phyloP scores from a whole-genome alignment of 2,113 vertebrate species.

The Elephas maximus region DNA sequence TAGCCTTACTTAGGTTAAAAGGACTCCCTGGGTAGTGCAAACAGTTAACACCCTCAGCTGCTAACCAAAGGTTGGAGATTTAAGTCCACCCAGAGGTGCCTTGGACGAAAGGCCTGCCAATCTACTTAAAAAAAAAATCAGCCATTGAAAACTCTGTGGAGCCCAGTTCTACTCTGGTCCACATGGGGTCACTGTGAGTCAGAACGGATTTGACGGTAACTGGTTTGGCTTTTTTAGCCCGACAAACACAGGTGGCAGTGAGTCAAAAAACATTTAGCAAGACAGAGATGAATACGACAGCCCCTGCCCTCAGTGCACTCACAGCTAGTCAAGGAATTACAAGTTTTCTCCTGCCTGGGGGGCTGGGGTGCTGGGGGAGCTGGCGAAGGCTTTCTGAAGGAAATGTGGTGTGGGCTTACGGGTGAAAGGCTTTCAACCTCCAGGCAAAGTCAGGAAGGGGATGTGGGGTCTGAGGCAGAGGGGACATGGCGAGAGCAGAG shows the following conservation, averaged over 20 bases:
- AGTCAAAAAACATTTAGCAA: neutral
- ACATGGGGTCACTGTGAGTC: no score
- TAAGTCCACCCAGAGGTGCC: no score
- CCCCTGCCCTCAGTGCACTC: neutral
- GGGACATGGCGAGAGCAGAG: neutral
- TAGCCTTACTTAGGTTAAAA: neutral
- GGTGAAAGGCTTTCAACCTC: neutral
- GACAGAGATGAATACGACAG: neutral
- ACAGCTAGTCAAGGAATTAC: neutral
- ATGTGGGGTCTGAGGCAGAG: neutral
- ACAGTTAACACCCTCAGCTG: no score
- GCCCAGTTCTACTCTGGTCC: no score
- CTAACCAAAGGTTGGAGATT: no score
- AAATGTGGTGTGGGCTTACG: neutral
- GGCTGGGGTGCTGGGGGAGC: neutral
- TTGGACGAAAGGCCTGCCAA: no score
- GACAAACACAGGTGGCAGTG: neutral
- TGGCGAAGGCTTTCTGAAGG: neutral
- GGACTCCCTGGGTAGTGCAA: no score
- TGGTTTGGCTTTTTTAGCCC: neutral
- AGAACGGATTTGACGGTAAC: no score
- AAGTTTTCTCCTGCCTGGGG: neutral
- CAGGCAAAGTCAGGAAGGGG: slow-evolving; percentile 37
- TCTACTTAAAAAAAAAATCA: no score
- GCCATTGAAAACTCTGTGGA: no score